Percentiles rank a stretch among this genome's conserved stretches.
Conservation (phyloP, 2,797 vertebrate species). For the Thalassophryne amazonica region DNA sequence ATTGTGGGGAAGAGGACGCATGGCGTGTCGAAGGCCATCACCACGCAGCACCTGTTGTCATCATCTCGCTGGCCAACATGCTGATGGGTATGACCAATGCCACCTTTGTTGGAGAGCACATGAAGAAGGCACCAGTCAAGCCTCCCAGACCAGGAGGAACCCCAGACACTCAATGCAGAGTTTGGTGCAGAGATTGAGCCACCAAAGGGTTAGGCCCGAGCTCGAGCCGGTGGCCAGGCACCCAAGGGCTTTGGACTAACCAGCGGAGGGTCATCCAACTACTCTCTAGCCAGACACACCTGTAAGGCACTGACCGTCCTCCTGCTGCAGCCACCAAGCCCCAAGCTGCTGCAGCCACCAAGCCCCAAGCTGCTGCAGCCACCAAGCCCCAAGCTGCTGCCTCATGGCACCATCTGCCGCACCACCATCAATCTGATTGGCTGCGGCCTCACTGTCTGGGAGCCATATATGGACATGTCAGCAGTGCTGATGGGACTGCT, state of each 20-base stretch:
- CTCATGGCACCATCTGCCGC: slow-evolving; percentile 93
- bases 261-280: slow-evolving; percentile 85
- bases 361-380: too few species aligned
- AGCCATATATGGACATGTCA: slow-evolving; percentile 97
- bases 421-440: slow-evolving; percentile 96
- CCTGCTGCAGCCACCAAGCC: slow-evolving; percentile 90
- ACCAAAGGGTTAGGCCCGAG: slow-evolving; percentile 76
- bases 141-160: slow-evolving; percentile 92
- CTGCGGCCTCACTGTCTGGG: slow-evolving; percentile 98
- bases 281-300: slow-evolving; percentile 93
- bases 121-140: slow-evolving; percentile 93
- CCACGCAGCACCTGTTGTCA: slow-evolving; percentile 95
- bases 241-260: slow-evolving; percentile 93
- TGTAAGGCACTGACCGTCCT: slow-evolving; percentile 97
- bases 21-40: slow-evolving; percentile 90
- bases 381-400: slow-evolving; percentile 89
- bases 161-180: slow-evolving; percentile 93
- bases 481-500: slow-evolving; percentile 95
- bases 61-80: slow-evolving; percentile 95
- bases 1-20: slow-evolving; percentile 90
- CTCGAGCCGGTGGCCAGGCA: slow-evolving; percentile 84
- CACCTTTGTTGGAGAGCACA: slow-evolving; percentile 95
- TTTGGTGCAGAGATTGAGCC: slow-evolving; percentile 96
- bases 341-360: too few species aligned
- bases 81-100: slow-evolving; percentile 99